Conservation (phyloP, 2,797 vertebrate genomes). For the Coendou prehensilis region DNA sequence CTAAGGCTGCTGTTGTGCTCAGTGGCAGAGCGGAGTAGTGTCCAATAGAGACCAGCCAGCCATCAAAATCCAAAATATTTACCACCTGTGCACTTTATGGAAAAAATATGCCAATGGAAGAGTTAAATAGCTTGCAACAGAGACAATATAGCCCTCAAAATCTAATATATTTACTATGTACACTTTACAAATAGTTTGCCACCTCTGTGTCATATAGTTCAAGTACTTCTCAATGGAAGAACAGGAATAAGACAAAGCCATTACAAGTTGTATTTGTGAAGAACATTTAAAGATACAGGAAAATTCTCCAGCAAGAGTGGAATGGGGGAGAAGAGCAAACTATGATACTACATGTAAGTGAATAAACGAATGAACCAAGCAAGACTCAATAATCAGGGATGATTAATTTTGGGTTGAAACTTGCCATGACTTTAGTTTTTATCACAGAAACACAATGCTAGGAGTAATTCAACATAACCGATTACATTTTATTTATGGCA, state of each 20-base stretch:
- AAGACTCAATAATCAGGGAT: conserved; percentile 6
- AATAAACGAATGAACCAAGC: not conserved
- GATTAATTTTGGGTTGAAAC: not conserved
- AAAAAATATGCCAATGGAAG: not conserved
- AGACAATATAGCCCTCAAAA: not conserved
- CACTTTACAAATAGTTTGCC: not conserved
- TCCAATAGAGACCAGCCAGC: not conserved
- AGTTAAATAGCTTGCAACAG: not conserved
- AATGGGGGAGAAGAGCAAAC: not conserved
- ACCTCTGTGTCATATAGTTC: not conserved
- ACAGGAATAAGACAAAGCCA: not conserved
- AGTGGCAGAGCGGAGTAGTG: not conserved
- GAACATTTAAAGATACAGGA: conserved; percentile 49
- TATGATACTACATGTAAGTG: not conserved
- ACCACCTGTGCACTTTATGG: not conserved
- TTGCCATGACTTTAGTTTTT: not conserved
- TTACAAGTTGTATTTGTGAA: conserved; percentile 33
- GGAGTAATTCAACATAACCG: conserved; percentile 32
- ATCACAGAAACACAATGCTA: conserved; percentile 10
- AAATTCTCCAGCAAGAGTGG: conserved; percentile 58
- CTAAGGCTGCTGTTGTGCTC: conserved; percentile 34
- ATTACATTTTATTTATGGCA: conserved; percentile 41
- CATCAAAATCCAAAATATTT: conserved; percentile 52
- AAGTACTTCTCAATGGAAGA: not conserved
- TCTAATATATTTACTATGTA: not conserved